These are phyloP conservation scores for Cydia fagiglandana DNA, from an alignment of 1,140 invertebrate species.

Conservation along the genomic window DNA sequence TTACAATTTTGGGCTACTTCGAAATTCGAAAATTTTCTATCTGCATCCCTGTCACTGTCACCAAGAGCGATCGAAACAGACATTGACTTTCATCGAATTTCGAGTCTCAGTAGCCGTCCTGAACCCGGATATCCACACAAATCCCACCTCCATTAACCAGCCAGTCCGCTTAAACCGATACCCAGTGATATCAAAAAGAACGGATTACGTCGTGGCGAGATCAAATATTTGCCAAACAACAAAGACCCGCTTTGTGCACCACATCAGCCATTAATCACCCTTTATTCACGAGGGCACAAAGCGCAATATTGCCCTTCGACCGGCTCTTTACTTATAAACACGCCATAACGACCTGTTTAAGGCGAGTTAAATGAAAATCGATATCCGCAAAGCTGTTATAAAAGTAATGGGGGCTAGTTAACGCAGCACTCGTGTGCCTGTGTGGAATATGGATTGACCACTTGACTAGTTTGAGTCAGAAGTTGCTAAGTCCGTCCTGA, in stretches of 20 bases:
- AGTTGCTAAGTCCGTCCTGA: neutral
- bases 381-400: constrained; percentile 37
- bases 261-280: constrained; percentile 65
- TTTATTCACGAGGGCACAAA: constrained; percentile 58
- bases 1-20: too few species aligned
- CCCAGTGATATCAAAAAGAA: constrained; percentile 56
- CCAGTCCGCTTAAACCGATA: constrained; percentile 41
- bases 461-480: constrained; percentile 10
- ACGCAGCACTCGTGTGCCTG: constrained; percentile 1
- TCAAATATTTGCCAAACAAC: constrained; percentile 67
- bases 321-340: constrained; percentile 55
- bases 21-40: too few species aligned
- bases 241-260: constrained; percentile 62
- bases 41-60: too few species aligned
- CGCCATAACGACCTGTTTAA: constrained; percentile 59
- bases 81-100: too few species aligned
- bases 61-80: too few species aligned
- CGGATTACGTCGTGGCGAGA: constrained; percentile 53
- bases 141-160: constrained; percentile 38
- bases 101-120: too few species aligned
- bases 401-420: constrained; percentile 22
- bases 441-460: constrained; percentile 9
- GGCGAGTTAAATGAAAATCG: constrained; percentile 58
- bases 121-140: constrained; percentile 19
- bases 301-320: constrained; percentile 62